These are phyloP conservation scores for Muscidifurax raptorellus DNA, from an alignment of 1,140 invertebrate species.

Conservation along the genomic window DNA sequence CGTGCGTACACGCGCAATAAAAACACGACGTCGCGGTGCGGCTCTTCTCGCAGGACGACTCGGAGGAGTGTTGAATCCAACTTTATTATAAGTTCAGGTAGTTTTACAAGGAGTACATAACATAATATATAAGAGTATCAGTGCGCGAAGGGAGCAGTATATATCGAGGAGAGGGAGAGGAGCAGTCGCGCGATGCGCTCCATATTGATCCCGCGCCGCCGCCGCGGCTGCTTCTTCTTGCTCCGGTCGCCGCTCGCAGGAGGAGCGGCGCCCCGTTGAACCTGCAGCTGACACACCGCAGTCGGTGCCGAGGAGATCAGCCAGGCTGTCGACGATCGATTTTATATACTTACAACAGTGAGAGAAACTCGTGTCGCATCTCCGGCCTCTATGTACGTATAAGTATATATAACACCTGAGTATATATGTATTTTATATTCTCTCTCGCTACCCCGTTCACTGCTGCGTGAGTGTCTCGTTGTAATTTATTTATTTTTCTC, in stretches of 20 bases:
- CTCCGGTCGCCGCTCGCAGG: not conserved
- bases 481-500: too few species aligned
- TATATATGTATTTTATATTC: too few species aligned
- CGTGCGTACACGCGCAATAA: not conserved
- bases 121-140: not conserved
- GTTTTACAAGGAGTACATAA: too few species aligned
- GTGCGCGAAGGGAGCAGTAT: not conserved
- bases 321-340: not conserved
- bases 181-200: constrained; percentile 26
- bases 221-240: constrained; percentile 15
- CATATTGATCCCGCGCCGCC: constrained; percentile 23
- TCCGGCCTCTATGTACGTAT: not conserved
- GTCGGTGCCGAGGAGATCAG: not conserved
- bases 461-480: not conserved
- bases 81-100: not conserved
- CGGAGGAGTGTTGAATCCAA: too few species aligned
- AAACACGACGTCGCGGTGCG: not conserved
- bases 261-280: not conserved
- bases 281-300: not conserved
- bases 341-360: not conserved
- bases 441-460: not conserved
- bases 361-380: not conserved
- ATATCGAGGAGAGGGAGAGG: constrained; percentile 4
- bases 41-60: not conserved
- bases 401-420: too few species aligned